phyloP scores from a whole-genome alignment of 2,888 invertebrate species.

The Escarpia spicata region DNA sequence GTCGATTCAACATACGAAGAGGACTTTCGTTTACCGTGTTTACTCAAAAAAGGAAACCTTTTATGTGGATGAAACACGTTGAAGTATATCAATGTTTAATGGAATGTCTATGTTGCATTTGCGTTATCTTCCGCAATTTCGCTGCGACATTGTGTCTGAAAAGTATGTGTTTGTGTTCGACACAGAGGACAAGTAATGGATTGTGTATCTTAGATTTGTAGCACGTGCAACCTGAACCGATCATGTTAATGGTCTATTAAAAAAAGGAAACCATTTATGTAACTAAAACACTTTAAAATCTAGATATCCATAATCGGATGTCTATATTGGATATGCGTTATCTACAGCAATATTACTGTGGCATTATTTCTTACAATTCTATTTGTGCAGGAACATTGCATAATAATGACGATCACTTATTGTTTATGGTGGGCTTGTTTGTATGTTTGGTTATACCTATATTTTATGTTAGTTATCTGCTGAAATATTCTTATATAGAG shows the following conservation, averaged over 20 bases:
- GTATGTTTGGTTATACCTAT: neutral
- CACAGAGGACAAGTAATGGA: too few relatives aligned
- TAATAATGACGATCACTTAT: neutral
- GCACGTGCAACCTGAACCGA: too few relatives aligned
- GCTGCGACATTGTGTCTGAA: neutral
- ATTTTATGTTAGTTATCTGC: too few relatives aligned
- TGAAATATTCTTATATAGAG: too few relatives aligned
- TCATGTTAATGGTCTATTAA: neutral
- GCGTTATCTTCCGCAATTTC: neutral
- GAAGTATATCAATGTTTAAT: neutral
- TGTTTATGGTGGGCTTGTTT: neutral
- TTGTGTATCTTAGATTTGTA: too few relatives aligned
- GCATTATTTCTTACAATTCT: neutral
- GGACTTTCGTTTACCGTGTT: neutral
- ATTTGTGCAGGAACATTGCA: neutral
- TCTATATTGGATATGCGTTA: neutral
- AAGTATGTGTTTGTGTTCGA: neutral
- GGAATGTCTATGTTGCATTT: neutral
- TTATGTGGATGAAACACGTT: neutral
- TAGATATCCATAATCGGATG: neutral
- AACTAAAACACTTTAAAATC: neutral
- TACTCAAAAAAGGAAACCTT: neutral
- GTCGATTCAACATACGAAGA: neutral
- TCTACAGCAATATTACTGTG: neutral
- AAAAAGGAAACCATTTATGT: neutral